Conservation (phyloP, 2,888 invertebrate genomes). For the Heliconius cydno region DNA sequence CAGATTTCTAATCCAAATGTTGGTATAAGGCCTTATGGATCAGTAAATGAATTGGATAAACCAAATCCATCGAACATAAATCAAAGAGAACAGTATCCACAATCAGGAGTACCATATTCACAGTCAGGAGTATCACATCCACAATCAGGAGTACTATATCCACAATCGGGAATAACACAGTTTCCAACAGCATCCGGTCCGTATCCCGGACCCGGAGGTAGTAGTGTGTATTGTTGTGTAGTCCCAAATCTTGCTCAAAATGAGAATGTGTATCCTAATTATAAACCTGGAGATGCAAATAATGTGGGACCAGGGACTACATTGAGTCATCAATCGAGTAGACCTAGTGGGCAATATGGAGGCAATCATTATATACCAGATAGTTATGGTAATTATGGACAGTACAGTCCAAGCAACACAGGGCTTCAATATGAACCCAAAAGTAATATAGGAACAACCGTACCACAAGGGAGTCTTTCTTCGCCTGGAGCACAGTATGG, state of each 20-base stretch:
- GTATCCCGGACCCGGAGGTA: conserved; percentile 47
- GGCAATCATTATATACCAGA: conserved; percentile 31
- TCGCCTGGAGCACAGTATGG: conserved; percentile 35
- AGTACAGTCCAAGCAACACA: conserved; percentile 38
- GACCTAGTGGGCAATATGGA: conserved; percentile 23
- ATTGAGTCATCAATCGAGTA: conserved; percentile 13
- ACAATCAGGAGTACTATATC: conserved; percentile 32
- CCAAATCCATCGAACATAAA: conserved; percentile 16
- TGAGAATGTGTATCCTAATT: conserved; percentile 32
- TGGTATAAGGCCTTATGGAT: conserved; percentile 20
- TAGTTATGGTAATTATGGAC: conserved; percentile 30
- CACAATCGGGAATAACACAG: conserved; percentile 30
- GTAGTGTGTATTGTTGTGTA: conserved; percentile 48
- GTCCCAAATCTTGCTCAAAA: conserved; percentile 42
- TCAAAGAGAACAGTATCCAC: conserved; percentile 18
- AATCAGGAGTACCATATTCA: conserved; percentile 3
- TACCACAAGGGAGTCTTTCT: conserved; percentile 37
- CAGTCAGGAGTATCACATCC: conserved; percentile 8
- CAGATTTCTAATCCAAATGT: conserved; percentile 13
- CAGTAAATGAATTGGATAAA: neutral
- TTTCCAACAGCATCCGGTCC: conserved; percentile 48
- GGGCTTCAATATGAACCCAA: conserved; percentile 39
- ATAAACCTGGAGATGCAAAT: conserved; percentile 16
- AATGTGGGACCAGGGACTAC: conserved; percentile 21
- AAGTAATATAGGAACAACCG: conserved; percentile 33